phyloP scores from a whole-genome alignment of 30 jellyfish, hydroid and myxozoan species.

The Turritopsis rubra region DNA sequence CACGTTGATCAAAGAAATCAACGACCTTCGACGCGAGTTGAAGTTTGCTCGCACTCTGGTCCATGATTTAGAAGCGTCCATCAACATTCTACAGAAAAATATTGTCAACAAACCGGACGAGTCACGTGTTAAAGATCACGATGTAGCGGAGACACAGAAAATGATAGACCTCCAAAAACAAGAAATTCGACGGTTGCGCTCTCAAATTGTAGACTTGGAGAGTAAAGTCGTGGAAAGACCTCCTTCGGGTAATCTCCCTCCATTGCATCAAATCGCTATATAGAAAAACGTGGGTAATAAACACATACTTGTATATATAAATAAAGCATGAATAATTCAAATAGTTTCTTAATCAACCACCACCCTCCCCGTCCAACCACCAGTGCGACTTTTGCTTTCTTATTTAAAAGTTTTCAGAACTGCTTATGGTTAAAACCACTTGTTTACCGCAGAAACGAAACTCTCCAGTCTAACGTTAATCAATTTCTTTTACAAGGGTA shows the following conservation, averaged over 20 bases:
- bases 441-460: too few relatives aligned
- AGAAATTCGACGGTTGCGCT: slow-evolving; percentile 69
- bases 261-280: slow-evolving; percentile 53
- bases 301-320: background rate
- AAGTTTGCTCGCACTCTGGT: slow-evolving; percentile 84
- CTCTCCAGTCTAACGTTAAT: too few relatives aligned
- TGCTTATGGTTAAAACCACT: background rate
- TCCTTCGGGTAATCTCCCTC: slow-evolving; percentile 84
- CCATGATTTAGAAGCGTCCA: slow-evolving; percentile 80
- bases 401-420: background rate
- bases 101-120: slow-evolving; percentile 38
- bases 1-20: slow-evolving; percentile 80
- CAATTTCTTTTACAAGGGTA: too few relatives aligned
- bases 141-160: slow-evolving; percentile 67
- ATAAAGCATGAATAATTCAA: background rate
- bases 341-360: too few relatives aligned
- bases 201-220: slow-evolving; percentile 79
- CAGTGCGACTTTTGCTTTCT: too few relatives aligned
- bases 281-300: background rate
- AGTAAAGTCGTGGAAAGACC: slow-evolving; percentile 84
- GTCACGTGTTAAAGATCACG: slow-evolving; percentile 27
- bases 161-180: slow-evolving; percentile 81
- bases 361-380: too few relatives aligned
- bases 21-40: slow-evolving; percentile 88
- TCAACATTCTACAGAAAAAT: slow-evolving; percentile 65